Evolutionary conservation across 2,113 vertebrate species (phyloP).

Genomic region (Pollimyrus isidori): DNA sequence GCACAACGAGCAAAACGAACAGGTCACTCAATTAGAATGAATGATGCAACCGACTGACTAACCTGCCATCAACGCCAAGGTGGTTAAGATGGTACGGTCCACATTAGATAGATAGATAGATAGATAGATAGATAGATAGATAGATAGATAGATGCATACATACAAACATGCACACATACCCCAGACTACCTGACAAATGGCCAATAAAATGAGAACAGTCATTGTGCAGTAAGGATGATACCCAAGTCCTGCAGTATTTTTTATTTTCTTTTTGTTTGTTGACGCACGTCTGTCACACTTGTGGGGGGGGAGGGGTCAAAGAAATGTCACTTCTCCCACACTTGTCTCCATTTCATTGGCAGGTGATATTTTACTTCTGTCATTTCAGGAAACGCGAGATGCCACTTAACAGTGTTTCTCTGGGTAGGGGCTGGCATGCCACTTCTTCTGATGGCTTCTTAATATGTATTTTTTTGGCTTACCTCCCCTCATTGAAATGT

Average conservation of each 20-base stretch:
- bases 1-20: no score
- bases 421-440: background rate
- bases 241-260: background rate
- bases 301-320: background rate
- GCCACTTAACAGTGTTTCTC: slow-evolving; percentile 15
- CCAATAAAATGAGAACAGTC: background rate
- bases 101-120: no score
- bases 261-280: background rate
- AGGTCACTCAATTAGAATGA: no score
- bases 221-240: background rate
- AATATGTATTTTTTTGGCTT: background rate
- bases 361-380: slow-evolving; percentile 20
- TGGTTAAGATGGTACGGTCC: no score
- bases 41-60: no score
- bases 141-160: background rate
- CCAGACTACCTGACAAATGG: background rate
- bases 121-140: background rate
- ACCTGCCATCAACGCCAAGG: no score
- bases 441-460: slow-evolving; percentile 2
- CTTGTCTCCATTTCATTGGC: slow-evolving; percentile 16
- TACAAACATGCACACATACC: background rate
- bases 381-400: background rate
- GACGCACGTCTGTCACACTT: background rate
- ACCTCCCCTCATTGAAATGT: background rate
- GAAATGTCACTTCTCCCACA: slow-evolving; percentile 21